Evolutionary conservation across 2,797 vertebrate species (phyloP).

Genomic region (Phrynocephalus forsythii): DNA sequence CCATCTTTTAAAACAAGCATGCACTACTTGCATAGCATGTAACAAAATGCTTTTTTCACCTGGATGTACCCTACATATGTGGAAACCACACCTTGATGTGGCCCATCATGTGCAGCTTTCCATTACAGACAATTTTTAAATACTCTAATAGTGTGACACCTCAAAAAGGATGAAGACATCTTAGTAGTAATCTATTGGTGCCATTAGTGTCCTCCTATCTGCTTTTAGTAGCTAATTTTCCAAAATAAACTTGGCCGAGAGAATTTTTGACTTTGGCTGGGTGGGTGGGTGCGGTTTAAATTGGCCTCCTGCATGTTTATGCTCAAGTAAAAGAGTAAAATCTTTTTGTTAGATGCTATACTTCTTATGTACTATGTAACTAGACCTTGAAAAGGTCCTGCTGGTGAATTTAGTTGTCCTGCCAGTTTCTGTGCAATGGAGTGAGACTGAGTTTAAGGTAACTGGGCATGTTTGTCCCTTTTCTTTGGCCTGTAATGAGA

Average conservation of each 20-base stretch:
- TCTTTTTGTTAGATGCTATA: not conserved
- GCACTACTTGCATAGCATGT: not conserved
- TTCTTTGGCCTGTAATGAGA: not conserved
- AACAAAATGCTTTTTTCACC: not conserved
- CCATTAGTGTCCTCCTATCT: no score
- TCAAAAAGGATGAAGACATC: no score
- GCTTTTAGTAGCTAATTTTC: no score
- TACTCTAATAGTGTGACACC: no score
- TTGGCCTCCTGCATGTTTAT: not conserved
- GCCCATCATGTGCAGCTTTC: not conserved
- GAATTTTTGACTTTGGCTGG: no score
- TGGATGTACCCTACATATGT: not conserved
- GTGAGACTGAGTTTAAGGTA: fast-evolving
- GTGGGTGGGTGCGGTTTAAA: not conserved
- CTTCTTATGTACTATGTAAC: not conserved
- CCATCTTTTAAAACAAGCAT: not conserved
- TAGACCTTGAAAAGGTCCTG: not conserved
- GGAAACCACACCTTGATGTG: not conserved
- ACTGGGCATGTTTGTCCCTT: not conserved
- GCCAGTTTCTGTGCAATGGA: not conserved
- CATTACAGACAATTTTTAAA: not conserved
- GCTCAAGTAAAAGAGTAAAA: not conserved
- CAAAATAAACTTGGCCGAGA: not conserved
- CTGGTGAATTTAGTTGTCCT: slow-evolving; percentile 7
- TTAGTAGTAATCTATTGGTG: no score